A percentile compares a stretch with the other conserved stretches of the same genome.
These are phyloP conservation scores for Synodontis membranacea DNA, from an alignment of 2,113 vertebrate species.

Conservation along the genomic window DNA sequence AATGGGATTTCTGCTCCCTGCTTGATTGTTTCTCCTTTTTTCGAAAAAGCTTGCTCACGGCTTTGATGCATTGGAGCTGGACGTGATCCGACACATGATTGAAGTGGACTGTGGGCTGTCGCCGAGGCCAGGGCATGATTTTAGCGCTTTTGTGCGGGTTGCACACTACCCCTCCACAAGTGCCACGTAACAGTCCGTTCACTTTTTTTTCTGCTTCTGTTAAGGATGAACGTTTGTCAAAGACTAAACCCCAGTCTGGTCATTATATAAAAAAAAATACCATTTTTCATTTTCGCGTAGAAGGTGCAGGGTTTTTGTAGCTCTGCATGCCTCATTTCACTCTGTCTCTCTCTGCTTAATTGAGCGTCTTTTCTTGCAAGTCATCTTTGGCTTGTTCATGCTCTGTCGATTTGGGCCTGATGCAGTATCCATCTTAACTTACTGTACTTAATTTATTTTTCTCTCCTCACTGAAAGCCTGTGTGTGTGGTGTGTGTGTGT, in stretches of 20 bases:
- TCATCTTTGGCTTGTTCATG: conserved; percentile 18
- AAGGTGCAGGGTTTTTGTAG: conserved; percentile 6
- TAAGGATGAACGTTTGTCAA: conserved; percentile 20
- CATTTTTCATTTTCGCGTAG: conserved; percentile 11
- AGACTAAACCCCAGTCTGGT: background rate
- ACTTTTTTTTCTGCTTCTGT: conserved; percentile 10
- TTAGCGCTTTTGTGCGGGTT: conserved; percentile 16
- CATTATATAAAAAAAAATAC: background rate
- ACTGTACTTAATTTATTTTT: background rate
- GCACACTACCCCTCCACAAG: background rate
- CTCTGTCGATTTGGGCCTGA: conserved; percentile 24
- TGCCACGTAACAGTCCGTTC: background rate
- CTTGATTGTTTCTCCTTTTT: conserved; percentile 24
- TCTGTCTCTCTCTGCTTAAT: conserved; percentile 13
- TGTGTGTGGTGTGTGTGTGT: background rate
- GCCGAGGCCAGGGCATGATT: conserved; percentile 12
- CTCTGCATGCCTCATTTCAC: conserved; percentile 2
- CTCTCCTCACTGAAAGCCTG: conserved; percentile 20
- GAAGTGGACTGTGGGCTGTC: conserved; percentile 23
- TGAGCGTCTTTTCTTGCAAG: conserved; percentile 9
- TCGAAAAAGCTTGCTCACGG: conserved; percentile 1
- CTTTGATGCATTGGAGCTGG: conserved; percentile 51
- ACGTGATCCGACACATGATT: conserved; percentile 45
- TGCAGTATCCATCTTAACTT: conserved; percentile 29
- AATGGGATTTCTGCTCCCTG: conserved; percentile 51